These are phyloP conservation scores for Plagodis pulveraria DNA, from an alignment of 2,888 invertebrate species.

Conservation along the genomic window DNA sequence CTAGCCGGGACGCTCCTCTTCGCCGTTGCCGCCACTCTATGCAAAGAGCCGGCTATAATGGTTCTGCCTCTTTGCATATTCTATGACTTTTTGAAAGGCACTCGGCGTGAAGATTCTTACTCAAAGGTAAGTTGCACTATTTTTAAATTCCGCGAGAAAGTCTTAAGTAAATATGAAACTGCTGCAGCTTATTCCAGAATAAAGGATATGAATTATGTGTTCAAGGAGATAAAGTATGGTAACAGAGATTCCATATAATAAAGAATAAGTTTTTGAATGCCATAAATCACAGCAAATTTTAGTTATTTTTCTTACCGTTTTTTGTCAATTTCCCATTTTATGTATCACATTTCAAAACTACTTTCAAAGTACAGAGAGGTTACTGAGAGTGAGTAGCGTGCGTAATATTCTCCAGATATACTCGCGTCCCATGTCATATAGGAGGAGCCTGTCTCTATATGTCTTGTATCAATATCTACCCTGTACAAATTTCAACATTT, in stretches of 20 bases:
- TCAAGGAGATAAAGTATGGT: no score
- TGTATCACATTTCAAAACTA: no score
- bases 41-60: slow-evolving; percentile 98
- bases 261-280: no score
- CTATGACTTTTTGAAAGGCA: slow-evolving; percentile 91
- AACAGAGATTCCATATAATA: no score
- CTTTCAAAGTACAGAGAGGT: no score
- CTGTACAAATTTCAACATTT: neutral
- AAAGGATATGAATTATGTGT: no score
- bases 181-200: neutral
- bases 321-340: no score
- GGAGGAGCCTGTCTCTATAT: neutral
- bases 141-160: slow-evolving; percentile 23
- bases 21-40: slow-evolving; percentile 93
- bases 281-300: no score
- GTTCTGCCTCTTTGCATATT: slow-evolving; percentile 95
- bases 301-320: no score
- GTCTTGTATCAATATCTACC: no score
- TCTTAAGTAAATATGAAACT: slow-evolving; percentile 17
- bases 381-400: no score
- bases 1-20: slow-evolving; percentile 86
- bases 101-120: slow-evolving; percentile 75
- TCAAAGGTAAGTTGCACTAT: slow-evolving; percentile 81
- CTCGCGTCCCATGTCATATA: slow-evolving; percentile 7
- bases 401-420: no score